Conservation (phyloP, 2,797 vertebrate species). For the Podarcis lilfordi region DNA sequence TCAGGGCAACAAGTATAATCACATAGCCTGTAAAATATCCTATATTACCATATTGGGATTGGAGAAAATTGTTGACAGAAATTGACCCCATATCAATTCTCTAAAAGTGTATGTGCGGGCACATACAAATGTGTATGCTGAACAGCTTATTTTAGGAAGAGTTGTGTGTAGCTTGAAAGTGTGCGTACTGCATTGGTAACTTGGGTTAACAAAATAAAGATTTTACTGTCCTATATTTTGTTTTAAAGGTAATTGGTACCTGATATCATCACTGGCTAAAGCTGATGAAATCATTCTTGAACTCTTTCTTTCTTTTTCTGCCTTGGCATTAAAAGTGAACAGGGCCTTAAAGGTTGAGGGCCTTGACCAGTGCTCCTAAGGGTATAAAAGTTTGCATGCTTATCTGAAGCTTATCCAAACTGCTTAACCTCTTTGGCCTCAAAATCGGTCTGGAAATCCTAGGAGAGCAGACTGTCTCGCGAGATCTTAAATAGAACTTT, state of each 20-base stretch:
- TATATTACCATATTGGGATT: background rate
- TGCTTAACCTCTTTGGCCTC: conserved; percentile 66
- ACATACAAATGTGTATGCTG: too few species aligned
- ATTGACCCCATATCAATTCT: background rate
- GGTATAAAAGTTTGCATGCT: conserved; percentile 51
- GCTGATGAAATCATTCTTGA: background rate
- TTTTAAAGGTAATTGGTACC: background rate
- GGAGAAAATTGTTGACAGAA: background rate
- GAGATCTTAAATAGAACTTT: conserved; percentile 60
- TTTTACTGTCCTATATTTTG: background rate
- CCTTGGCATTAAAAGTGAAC: background rate
- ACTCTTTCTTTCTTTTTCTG: fast-evolving
- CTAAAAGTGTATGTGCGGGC: background rate
- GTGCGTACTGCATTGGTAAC: background rate
- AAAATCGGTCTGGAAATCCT: conserved; percentile 47
- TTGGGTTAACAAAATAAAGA: background rate
- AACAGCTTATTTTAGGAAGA: background rate
- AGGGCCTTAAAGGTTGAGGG: conserved; percentile 36
- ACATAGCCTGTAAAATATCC: background rate
- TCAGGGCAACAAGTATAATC: background rate
- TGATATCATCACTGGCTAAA: background rate
- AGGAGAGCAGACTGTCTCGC: conserved; percentile 50
- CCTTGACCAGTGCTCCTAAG: conserved; percentile 41
- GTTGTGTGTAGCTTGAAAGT: background rate
- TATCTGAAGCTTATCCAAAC: conserved; percentile 63